Evolutionary conservation across 2,888 invertebrate species (phyloP).

Genomic region (Microctonus aethiopoides): DNA sequence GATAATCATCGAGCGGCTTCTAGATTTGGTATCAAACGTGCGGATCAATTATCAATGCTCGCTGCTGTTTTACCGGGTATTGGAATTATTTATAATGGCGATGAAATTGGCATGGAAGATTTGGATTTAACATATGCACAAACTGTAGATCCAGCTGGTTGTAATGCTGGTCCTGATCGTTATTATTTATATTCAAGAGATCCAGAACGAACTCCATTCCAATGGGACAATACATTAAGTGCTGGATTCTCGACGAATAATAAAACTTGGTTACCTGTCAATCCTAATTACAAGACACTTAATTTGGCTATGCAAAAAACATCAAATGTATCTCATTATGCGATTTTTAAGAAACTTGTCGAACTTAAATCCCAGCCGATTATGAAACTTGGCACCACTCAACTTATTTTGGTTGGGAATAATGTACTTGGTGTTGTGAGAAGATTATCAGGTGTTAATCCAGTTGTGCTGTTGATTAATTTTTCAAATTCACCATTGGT

Average conservation of each 20-base stretch:
- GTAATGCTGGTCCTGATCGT: slow-evolving; percentile 71
- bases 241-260: slow-evolving; percentile 73
- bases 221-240: slow-evolving; percentile 71
- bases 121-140: slow-evolving; percentile 72
- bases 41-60: slow-evolving; percentile 72
- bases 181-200: slow-evolving; percentile 66
- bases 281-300: slow-evolving; percentile 71
- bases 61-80: slow-evolving; percentile 73
- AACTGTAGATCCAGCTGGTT: slow-evolving; percentile 75
- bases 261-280: slow-evolving; percentile 76
- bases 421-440: slow-evolving; percentile 41
- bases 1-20: slow-evolving; percentile 67
- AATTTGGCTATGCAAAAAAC: slow-evolving; percentile 72
- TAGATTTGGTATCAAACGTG: slow-evolving; percentile 67
- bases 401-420: slow-evolving; percentile 47
- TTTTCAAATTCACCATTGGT: slow-evolving; percentile 30
- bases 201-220: slow-evolving; percentile 73
- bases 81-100: slow-evolving; percentile 80
- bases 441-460: slow-evolving; percentile 14
- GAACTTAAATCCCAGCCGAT: slow-evolving; percentile 67
- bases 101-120: slow-evolving; percentile 85
- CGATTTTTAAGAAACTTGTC: slow-evolving; percentile 68
- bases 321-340: slow-evolving; percentile 70
- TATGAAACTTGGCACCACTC: slow-evolving; percentile 64
- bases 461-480: slow-evolving; percentile 41